Evolutionary conservation across 2,797 vertebrate genomes (phyloP).

Genomic region (Lutjanus argentimaculatus): DNA sequence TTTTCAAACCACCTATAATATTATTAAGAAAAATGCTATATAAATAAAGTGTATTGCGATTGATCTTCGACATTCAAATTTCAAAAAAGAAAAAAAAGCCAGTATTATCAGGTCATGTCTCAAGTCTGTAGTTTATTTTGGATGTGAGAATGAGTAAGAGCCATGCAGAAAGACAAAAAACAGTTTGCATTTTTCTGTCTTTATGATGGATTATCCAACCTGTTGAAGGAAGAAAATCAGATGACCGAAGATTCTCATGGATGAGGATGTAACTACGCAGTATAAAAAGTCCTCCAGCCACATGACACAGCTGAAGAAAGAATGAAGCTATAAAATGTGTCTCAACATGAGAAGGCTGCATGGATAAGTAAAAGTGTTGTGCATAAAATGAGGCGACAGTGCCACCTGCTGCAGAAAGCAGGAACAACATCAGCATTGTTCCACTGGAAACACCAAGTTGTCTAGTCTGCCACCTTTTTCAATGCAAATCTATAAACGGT

Average conservation of each 20-base stretch:
- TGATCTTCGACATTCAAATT: conserved; percentile 5
- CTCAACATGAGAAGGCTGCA: neutral
- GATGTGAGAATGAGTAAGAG: neutral
- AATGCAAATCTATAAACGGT: too few relatives aligned
- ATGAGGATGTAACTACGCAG: neutral
- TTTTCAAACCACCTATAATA: too few relatives aligned
- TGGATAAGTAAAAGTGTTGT: neutral
- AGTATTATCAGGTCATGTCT: neutral
- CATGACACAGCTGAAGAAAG: neutral
- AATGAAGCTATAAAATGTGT: neutral
- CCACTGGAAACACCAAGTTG: neutral
- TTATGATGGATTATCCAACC: neutral
- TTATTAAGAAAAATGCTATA: too few relatives aligned
- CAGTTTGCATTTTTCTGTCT: neutral
- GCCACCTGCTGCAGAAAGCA: conserved; percentile 57
- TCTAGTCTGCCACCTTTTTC: too few relatives aligned
- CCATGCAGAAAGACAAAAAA: neutral
- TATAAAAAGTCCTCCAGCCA: neutral
- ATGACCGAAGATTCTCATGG: neutral
- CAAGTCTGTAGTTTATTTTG: neutral
- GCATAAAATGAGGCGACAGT: conserved; percentile 40
- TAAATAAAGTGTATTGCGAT: too few relatives aligned
- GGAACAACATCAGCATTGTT: neutral
- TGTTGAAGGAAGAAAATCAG: neutral
- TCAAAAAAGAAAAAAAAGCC: neutral